Evolutionary conservation across 2,888 invertebrate species (phyloP).

Genomic region (Hydraecia micacea): DNA sequence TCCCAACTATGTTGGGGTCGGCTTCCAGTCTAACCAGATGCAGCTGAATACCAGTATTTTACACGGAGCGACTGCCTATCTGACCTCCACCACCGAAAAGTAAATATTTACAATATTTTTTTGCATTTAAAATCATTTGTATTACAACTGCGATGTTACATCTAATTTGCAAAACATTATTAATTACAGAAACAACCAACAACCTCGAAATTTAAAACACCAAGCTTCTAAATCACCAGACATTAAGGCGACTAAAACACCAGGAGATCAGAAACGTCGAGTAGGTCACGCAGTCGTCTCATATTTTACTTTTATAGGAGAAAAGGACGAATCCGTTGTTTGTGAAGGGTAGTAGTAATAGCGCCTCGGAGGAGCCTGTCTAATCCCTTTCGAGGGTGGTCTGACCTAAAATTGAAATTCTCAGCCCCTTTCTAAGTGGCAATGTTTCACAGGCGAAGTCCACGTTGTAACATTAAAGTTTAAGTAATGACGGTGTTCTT

Average conservation of each 20-base stretch:
- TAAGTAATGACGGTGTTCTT: conserved; percentile 75
- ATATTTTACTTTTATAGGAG: conserved; percentile 80
- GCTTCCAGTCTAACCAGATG: too few relatives aligned
- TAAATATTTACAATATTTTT: too few relatives aligned
- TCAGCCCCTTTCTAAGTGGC: conserved; percentile 75
- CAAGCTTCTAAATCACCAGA: conserved; percentile 50
- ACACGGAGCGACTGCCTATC: too few relatives aligned
- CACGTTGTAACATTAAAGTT: conserved; percentile 76
- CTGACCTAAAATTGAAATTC: conserved; percentile 82
- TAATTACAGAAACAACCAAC: conserved; percentile 25
- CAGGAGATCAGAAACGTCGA: conserved; percentile 68
- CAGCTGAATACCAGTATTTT: too few relatives aligned
- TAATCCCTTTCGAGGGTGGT: conserved; percentile 74
- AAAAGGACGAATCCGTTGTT: conserved; percentile 76
- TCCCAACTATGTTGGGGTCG: too few relatives aligned
- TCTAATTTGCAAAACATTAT: conserved; percentile 7
- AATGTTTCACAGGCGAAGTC: conserved; percentile 74
- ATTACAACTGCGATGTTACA: background rate
- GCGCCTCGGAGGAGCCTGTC: conserved; percentile 70
- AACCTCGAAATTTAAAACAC: conserved; percentile 30
- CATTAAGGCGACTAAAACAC: conserved; percentile 62
- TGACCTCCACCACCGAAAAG: too few relatives aligned
- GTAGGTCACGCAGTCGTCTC: conserved; percentile 70
- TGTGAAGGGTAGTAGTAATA: conserved; percentile 77
- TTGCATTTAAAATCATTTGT: background rate